phyloP scores from a whole-genome alignment of 2,888 invertebrate genomes.

The Amitus sp. region DNA sequence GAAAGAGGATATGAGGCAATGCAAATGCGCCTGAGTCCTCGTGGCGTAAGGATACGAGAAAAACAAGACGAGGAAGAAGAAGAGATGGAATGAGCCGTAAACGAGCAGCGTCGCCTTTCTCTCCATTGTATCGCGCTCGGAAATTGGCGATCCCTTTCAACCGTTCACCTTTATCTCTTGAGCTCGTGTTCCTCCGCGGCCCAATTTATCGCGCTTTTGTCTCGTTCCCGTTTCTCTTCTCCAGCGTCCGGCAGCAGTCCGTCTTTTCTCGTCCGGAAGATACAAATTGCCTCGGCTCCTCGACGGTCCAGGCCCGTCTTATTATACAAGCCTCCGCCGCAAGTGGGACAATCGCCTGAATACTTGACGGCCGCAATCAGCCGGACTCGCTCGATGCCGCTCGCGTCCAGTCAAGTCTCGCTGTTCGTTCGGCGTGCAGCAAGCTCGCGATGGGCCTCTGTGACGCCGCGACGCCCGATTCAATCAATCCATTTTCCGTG shows the following conservation, averaged over 20 bases:
- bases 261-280: constrained; percentile 29
- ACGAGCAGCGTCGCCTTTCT: constrained; percentile 6
- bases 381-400: constrained; percentile 45
- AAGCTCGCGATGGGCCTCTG: too few relatives aligned
- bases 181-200: constrained; percentile 11
- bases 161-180: constrained; percentile 8
- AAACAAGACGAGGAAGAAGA: constrained; percentile 1
- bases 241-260: neutral
- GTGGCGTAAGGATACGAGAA: neutral
- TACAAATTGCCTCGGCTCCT: constrained; percentile 43
- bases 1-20: neutral
- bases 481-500: constrained; percentile 1
- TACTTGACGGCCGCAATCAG: constrained; percentile 56
- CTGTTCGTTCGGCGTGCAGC: constrained; percentile 41
- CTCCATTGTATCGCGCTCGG: constrained; percentile 10
- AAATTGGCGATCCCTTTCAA: constrained; percentile 9
- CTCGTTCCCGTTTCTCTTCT: constrained; percentile 7
- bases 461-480: constrained; percentile 16
- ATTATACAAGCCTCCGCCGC: constrained; percentile 32
- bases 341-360: constrained; percentile 62
- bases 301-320: constrained; percentile 18
- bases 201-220: constrained; percentile 12
- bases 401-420: constrained; percentile 22
- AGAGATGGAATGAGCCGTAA: neutral
- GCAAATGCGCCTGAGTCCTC: constrained; percentile 1